Percentiles rank a stretch among this genome's conserved stretches.
Conservation (phyloP, 37 sponge, comb jelly and placozoan genomes). For the Chondrilla cf. caribensis region DNA sequence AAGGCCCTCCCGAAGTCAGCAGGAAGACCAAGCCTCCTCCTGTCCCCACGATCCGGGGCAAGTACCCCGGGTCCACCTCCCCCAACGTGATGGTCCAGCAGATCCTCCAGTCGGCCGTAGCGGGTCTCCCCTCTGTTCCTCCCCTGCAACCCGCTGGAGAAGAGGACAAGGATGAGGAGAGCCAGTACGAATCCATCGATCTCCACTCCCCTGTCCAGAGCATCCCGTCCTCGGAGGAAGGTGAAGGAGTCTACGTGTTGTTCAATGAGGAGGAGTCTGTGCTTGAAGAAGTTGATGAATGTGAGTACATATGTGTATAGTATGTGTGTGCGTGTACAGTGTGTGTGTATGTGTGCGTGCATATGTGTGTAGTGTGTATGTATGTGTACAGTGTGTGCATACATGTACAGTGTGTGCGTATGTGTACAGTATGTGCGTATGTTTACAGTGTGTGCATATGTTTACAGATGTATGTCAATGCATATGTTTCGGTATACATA, state of each 20-base stretch:
- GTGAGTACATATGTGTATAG: not conserved
- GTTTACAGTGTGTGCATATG: too few relatives aligned
- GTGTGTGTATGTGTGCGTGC: not conserved
- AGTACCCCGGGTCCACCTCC: not conserved
- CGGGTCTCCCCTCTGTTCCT: not conserved
- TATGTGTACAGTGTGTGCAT: too few relatives aligned
- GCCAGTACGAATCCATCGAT: not conserved
- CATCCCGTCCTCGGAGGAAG: constrained; percentile 9
- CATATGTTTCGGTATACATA: too few relatives aligned
- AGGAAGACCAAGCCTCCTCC: not conserved
- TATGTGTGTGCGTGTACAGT: not conserved
- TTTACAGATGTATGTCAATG: too few relatives aligned
- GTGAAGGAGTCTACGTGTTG: constrained; percentile 12
- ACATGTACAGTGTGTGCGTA: too few relatives aligned
- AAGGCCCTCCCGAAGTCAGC: not conserved
- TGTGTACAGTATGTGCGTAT: too few relatives aligned
- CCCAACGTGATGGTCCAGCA: constrained; percentile 6
- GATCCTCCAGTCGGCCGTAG: constrained; percentile 11
- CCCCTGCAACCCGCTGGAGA: not conserved
- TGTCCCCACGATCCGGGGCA: not conserved
- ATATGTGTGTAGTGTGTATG: not conserved
- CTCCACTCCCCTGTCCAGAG: not conserved
- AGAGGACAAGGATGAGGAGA: not conserved
- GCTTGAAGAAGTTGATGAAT: not conserved
- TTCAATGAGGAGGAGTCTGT: constrained; percentile 14